A percentile compares a stretch with the other conserved stretches of the same genome.
These are phyloP conservation scores for Drosophila testacea DNA, from an alignment of 2,888 invertebrate genomes.

Conservation along the genomic window DNA sequence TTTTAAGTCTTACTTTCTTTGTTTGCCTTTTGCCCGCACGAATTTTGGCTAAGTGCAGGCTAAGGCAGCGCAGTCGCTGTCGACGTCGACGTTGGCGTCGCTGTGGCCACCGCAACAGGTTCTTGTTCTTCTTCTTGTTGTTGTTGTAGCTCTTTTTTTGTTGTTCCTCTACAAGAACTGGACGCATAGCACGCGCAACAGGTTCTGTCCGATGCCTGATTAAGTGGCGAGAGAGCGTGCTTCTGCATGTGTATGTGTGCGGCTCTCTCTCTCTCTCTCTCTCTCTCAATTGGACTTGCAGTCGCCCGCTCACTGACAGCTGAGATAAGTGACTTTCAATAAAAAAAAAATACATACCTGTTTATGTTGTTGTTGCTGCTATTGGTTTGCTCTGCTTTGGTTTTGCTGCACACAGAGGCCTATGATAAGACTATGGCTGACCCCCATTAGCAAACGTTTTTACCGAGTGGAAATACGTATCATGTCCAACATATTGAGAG, in stretches of 20 bases:
- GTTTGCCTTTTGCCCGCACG: constrained; percentile 65
- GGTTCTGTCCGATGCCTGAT: constrained; percentile 70
- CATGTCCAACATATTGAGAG: constrained; percentile 48
- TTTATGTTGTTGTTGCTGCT: constrained; percentile 53
- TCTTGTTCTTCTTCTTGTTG: constrained; percentile 50
- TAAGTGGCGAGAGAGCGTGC: constrained; percentile 51
- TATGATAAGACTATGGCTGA: constrained; percentile 61
- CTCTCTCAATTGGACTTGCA: constrained; percentile 45
- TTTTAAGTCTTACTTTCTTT: constrained; percentile 63
- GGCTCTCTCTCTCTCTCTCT: constrained; percentile 37
- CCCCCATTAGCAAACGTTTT: constrained; percentile 70
- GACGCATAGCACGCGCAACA: constrained; percentile 75
- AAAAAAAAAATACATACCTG: constrained; percentile 61
- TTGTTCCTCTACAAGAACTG: constrained; percentile 57
- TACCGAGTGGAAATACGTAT: constrained; percentile 45
- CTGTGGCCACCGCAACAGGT: constrained; percentile 70
- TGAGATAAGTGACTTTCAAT: constrained; percentile 74
- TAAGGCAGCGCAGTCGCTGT: constrained; percentile 38
- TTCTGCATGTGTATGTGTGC: constrained; percentile 18
- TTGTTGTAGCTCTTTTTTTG: constrained; percentile 31
- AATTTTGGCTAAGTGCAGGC: constrained; percentile 69
- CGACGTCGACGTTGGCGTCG: constrained; percentile 37
- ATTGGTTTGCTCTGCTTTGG: constrained; percentile 52
- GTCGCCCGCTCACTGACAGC: constrained; percentile 54
- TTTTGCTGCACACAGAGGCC: constrained; percentile 28